phyloP scores from a whole-genome alignment of 2,888 invertebrate genomes.

The Plagodis pulveraria region DNA sequence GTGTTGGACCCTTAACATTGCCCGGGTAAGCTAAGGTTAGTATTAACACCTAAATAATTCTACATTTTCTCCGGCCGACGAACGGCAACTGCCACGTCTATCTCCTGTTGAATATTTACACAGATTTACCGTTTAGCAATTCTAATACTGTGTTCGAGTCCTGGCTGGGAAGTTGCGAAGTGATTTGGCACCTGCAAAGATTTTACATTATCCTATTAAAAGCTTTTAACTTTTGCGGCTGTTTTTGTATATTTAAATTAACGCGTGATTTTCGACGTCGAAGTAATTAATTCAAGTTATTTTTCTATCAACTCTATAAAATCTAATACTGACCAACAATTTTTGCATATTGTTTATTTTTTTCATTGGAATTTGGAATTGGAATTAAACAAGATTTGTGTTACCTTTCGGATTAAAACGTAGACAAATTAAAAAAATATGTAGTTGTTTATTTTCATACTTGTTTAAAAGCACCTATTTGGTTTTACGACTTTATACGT shows the following conservation, averaged over 20 bases:
- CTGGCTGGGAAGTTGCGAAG: constrained; percentile 14
- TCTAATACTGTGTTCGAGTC: constrained; percentile 34
- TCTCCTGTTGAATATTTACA: constrained; percentile 35
- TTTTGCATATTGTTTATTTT: no score
- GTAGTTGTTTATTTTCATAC: not conserved
- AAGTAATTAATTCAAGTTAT: no score
- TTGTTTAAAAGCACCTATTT: not conserved
- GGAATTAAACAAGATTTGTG: no score
- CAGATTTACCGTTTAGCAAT: constrained; percentile 42
- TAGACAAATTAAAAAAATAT: no score
- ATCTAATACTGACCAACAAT: no score
- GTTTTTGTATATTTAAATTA: not conserved
- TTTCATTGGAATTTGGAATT: no score
- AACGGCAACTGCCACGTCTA: constrained; percentile 13
- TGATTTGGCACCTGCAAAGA: not conserved
- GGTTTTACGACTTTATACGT: not conserved
- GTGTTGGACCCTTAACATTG: constrained; percentile 1
- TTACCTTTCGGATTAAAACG: no score
- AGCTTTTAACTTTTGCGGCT: not conserved
- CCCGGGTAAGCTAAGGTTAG: constrained; percentile 11
- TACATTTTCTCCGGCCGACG: constrained; percentile 2
- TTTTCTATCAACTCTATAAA: no score
- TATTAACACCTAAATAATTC: constrained; percentile 16
- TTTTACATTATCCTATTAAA: constrained; percentile 8
- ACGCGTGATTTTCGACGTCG: no score